phyloP scores from a whole-genome alignment of 2,113 vertebrate species.

The Psammodynastes pulverulentus region DNA sequence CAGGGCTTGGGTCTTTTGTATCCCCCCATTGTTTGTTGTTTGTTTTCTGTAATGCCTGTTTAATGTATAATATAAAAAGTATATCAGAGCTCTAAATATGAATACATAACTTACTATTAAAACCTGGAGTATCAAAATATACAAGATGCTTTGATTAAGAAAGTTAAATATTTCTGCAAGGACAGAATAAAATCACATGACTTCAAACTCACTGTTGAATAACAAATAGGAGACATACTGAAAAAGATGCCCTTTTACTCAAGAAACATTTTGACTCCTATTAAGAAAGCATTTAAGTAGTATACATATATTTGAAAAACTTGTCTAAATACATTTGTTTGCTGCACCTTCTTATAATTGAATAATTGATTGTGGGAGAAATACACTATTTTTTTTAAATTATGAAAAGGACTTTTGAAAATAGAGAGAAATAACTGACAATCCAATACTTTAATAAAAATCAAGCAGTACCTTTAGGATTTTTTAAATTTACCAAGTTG shows the following conservation, averaged over 20 bases:
- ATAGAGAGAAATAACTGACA: constrained; percentile 44
- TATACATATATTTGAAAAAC: constrained; percentile 56
- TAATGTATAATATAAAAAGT: neutral
- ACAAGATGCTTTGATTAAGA: constrained; percentile 28
- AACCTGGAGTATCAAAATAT: constrained; percentile 27
- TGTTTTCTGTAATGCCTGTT: too few relatives aligned
- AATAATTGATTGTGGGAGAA: constrained; percentile 47
- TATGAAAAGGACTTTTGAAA: neutral
- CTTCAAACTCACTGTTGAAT: constrained; percentile 59
- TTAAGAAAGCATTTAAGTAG: constrained; percentile 64
- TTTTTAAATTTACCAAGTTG: constrained; percentile 24
- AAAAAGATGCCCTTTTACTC: constrained; percentile 61
- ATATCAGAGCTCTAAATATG: constrained; percentile 42
- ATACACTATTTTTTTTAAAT: constrained; percentile 22
- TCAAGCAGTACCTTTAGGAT: constrained; percentile 34
- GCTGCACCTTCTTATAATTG: constrained; percentile 58
- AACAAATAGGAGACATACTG: constrained; percentile 61
- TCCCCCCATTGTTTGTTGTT: too few relatives aligned
- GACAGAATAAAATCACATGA: constrained; percentile 58
- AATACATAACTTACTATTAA: constrained; percentile 50
- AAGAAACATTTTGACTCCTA: constrained; percentile 62
- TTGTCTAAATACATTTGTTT: constrained; percentile 56
- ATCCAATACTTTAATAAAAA: constrained; percentile 49
- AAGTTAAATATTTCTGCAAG: constrained; percentile 57
- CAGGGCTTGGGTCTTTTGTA: neutral